Base-by-base conservation (phyloP, 2,113 vertebrate genomes). In the Ciconia stormi region DNA sequence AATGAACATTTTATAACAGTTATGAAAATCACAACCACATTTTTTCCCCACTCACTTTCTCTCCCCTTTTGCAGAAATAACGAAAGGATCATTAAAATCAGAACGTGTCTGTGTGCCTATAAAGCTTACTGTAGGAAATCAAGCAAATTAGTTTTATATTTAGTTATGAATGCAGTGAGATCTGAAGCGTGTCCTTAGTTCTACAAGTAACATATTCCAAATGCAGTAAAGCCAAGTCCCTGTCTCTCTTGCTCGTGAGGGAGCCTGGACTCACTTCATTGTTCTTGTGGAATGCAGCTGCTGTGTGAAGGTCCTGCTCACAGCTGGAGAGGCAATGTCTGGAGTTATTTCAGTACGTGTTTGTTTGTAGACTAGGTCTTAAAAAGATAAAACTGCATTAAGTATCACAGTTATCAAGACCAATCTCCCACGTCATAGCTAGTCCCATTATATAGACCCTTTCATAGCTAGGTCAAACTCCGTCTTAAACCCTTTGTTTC, bases 351-450 rank as follows among this genome's bases (percentile, higher is more conserved):
- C 83, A 61, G 66, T 76, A 71, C 9, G 10, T 40, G 6, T 82
- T 95, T 92, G 63, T 89, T 90, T 92, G 61, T 59, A 89, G 92
- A 69, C 55, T 74, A 46, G n/a, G 30, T 95, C 55, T 92, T 91
- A 53, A 77, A 92, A 89, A 91, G 80, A 84, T 84, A 94, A 87
- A 89, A 87, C 61, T 52, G 29, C 56, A 56, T 61, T 59, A 74
- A 89, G 44, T 74, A n/a, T n/a, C 53, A 42, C 52, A 73, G 70
- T 47, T 87, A 80, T 50, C 52, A 82, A 82, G 61, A 61, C 16
- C n/a, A 58, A n/a, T 49, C 44, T 93, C 66, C 38, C 26, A 53
- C 19, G 63, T 74, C 50, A 38, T 40, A 74, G 25, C 55, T 72
- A 53, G 42, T 56, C 36, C n/a, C 7, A 15, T 78, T 49, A 78